Percentiles rank a stretch among this genome's conserved stretches.
These are phyloP conservation scores for Stichodactyla helianthus DNA, from an alignment of 64 coral and sea anemone species.

Conservation along the genomic window DNA sequence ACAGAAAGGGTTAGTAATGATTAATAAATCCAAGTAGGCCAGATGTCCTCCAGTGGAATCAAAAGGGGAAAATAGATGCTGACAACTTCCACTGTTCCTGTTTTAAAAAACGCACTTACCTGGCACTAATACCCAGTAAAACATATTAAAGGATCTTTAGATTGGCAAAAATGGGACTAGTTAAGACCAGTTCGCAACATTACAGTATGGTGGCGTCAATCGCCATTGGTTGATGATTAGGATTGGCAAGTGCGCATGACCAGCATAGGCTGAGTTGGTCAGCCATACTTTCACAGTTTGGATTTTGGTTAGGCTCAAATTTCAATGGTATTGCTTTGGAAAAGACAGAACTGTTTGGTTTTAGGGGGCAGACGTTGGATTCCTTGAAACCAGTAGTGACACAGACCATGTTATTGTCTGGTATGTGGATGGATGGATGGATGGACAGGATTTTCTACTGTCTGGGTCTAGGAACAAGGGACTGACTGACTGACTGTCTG, in stretches of 20 bases:
- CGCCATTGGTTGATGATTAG: neutral
- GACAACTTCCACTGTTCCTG: neutral
- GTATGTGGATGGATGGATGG: slow-evolving; percentile 21
- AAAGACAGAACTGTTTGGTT: slow-evolving; percentile 12
- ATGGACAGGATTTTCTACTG: slow-evolving; percentile 21
- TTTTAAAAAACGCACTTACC: neutral
- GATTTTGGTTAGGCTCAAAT: slow-evolving; percentile 27
- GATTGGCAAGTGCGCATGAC: neutral
- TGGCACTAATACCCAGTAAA: neutral
- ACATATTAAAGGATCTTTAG: slow-evolving; percentile 7
- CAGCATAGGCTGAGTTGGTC: slow-evolving; percentile 7
- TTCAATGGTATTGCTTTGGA: slow-evolving; percentile 18
- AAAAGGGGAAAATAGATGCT: neutral
- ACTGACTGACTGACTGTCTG: slow-evolving; percentile 21
- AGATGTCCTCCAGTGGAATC: neutral
- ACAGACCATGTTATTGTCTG: slow-evolving; percentile 23
- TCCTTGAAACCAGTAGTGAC: slow-evolving; percentile 3
- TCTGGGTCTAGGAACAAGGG: slow-evolving; percentile 9
- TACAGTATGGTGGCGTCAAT: neutral
- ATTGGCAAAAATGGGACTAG: slow-evolving; percentile 4
- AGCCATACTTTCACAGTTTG: slow-evolving; percentile 19
- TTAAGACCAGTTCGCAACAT: neutral
- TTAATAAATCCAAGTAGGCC: neutral
- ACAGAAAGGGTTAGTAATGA: neutral
- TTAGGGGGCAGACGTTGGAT: slow-evolving; percentile 1